Base-by-base conservation (phyloP, 1,140 invertebrate genomes). In the Doryteuthis pealeii region DNA sequence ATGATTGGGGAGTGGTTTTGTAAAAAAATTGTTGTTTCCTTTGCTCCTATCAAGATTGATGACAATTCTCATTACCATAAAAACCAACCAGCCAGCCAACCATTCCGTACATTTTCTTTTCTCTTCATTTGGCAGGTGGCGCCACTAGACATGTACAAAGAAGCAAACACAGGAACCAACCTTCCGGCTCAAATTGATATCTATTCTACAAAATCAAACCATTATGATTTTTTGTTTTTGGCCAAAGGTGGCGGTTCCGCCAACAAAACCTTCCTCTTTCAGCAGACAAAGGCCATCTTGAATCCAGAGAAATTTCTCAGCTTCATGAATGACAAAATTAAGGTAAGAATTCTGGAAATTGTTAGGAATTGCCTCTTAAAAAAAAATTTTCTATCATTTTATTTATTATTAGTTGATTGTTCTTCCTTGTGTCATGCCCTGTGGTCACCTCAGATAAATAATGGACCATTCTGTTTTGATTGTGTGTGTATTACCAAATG, bases 241-340 rank as follows among this genome's bases (percentile, higher is more conserved):
- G 87, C 88, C 35, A 89, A 89, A 81, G 88, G 88, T 45, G 88
- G 88, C 12, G 88, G 88, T 1, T 89, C 88, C 1, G 88, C 88
- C 26, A 89, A 89, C 77, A 89, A 89, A 77, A 85, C 86, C 14
- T 89, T 85, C 76, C 80, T 89, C 3, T 89, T 80, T 74, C 88
- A 89, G 76, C 87, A 89, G 76, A 89, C 88, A 10, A 88, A 88
- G 77, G 87, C 87, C 43, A 71, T 88, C 26, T 79, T 89, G 28
- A 88, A 88, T 76, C 87, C 86, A 30, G 87, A 88, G 66, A 88
- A 86, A 78, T 77, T 89, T 3, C 71, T 87, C n/a, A 77, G 75
- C 22, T 89, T 89, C 78, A 78, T 88, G 2, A 81, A 88, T 78
- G 88, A 88, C 75, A 89, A 89, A 80, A 84, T 88, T 45, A 87